Base-by-base conservation (phyloP, 2,113 vertebrate genomes). In the Aptenodytes patagonicus region DNA sequence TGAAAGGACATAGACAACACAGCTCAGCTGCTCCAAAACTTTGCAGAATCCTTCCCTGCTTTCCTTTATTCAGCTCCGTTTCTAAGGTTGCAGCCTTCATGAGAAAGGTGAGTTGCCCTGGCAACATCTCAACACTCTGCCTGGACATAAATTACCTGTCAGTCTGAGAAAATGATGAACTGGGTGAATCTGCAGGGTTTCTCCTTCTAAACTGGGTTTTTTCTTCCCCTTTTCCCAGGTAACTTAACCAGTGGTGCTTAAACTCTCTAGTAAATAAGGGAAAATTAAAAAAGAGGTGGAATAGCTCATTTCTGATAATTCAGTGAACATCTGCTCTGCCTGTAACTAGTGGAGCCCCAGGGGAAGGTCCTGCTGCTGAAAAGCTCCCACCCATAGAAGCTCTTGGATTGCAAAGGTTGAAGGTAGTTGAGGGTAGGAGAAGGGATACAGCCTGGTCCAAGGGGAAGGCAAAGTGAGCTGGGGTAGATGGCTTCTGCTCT, bases 101-200 rank as follows among this genome's bases (percentile, higher is more conserved):
- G 34, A 47, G 72, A 72, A 83, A 93, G 89, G 89, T 76, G 78
- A 87, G 89, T 95, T 96, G 82, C 93, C 89, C 68, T 92, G 85
- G 82, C 82, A 96, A 96, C 93, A 36, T 87, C 72, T 80, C 64
- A 68, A 5, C 21, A 6, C 58, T 83, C 66, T 17, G 52, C 54
- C 58, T 87, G 82, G 85, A 76, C 89, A n/a, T 52, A 93, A 92
- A 93, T 95, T 72, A 81, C 62, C 72, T 90, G 72, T 64, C 93
- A 87, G 58, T 58, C 61, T 18, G 44, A 62, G 72, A 47, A 71
- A 76, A 83, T 42, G 51, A 89, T 44, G 62, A 89, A 87, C 83
- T 40, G 68, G 77, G 13, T 28, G 72, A 83, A 79, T 62, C 34
- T 42, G 42, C 19, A 32, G 70, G 13, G 10, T 42, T 87, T 76